Evolutionary conservation across 35 echinoderm and acorn worm genomes (phyloP).

Genomic region (Apostichopus parvimensis): DNA sequence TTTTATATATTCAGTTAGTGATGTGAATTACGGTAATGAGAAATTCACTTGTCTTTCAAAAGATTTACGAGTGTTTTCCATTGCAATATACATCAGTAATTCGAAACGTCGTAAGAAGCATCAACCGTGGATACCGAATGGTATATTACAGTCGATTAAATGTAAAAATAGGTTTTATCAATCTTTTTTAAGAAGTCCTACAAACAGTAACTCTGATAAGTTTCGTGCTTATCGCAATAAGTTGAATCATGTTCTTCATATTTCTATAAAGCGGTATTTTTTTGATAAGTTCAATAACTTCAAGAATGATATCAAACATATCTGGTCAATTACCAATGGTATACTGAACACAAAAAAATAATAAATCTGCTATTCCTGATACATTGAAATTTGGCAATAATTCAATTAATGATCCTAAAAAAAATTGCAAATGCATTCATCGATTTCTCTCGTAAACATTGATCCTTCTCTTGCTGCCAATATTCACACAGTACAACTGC

Average conservation of each 20-base stretch:
- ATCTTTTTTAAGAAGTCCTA: not conserved
- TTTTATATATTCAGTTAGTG: not conserved
- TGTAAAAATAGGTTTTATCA: not conserved
- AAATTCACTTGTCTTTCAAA: not conserved
- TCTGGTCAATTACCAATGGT: not conserved
- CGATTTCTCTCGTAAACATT: no score
- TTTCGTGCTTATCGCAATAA: slow-evolving; percentile 5
- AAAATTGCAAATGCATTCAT: no score
- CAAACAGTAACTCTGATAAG: not conserved
- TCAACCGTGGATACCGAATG: not conserved
- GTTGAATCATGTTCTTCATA: slow-evolving; percentile 24
- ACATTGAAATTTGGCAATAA: no score
- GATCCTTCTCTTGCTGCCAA: no score
- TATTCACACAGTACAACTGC: no score
- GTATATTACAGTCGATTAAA: slow-evolving; percentile 37
- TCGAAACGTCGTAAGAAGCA: not conserved
- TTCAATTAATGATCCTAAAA: no score
- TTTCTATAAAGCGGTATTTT: slow-evolving; percentile 17
- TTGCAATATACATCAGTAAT: no score
- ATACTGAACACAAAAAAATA: not conserved
- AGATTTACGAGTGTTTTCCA: not conserved
- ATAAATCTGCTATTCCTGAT: no score
- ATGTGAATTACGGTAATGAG: slow-evolving; percentile 25
- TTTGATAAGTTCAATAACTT: not conserved
- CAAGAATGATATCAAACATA: slow-evolving; percentile 1